Base-by-base conservation (phyloP, 2,888 invertebrate genomes). In the Rhimphoctona megacephalus region DNA sequence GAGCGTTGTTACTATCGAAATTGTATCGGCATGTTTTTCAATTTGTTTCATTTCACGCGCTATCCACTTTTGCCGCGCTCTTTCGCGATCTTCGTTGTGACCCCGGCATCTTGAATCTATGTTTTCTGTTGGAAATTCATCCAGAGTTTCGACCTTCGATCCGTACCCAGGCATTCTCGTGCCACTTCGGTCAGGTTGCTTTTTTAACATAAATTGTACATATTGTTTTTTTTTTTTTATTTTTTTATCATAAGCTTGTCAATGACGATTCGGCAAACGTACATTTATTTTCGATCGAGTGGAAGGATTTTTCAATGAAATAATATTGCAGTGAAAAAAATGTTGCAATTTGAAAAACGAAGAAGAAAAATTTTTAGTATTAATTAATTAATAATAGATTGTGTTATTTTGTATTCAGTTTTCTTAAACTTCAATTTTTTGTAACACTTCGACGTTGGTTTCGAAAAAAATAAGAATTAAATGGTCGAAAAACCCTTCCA, bases 61-160 rank as follows among this genome's bases (percentile, higher is more conserved):
- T n/a, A 90, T 89, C 93, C 93, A 93, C 81, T 91, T 92, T 73
- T 88, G 91, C 76, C 89, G 89, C 14, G 90, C 87, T 22, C 88
- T 86, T 73, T 90, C 85, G 11, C 90, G 89, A 57, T 82, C 85
- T 43, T 67, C 78, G 66, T 90, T 83, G 64, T 91, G 90, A 43
- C 79, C 89, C 7, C 66, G 69, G 43, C 83, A 79, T 72, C 82
- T 72, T 7, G 83, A 70, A 19, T 87, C 72, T 11, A 83, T 52
- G n/a, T 72, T 74, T 43, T 85, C 82, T 46, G 89, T 70, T 14
- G 90, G 88, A 69, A 92, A 92, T 43, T 87, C 74, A 4, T 87
- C 82, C 14, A 66, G 43, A 39, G 90, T 52, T 70, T 91, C 90
- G 0, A 79, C 57, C 74, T 92, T 87, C 9, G 86, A 25, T 36